These are phyloP conservation scores for Desmophyllum pertusum DNA, from an alignment of 92 coral and sea anemone species.

Conservation along the genomic window DNA sequence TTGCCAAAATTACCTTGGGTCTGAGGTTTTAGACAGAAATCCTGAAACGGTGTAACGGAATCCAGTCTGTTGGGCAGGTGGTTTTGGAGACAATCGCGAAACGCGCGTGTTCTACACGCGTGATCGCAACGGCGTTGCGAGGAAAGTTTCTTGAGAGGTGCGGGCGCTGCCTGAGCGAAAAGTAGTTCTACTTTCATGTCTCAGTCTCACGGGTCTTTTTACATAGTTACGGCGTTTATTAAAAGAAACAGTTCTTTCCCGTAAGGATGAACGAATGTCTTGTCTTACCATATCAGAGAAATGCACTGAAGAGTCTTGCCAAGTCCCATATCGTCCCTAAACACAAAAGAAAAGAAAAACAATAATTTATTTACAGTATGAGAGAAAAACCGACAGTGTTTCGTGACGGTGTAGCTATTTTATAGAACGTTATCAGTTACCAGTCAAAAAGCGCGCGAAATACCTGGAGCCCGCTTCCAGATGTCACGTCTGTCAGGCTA, in stretches of 20 bases:
- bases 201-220: neutral
- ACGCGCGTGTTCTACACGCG: no score
- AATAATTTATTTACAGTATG: neutral
- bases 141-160: no score
- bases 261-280: neutral
- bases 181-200: no score
- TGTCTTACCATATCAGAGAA: constrained; percentile 84
- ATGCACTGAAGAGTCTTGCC: constrained; percentile 95
- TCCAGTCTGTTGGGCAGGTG: neutral
- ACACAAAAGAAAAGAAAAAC: neutral
- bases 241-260: neutral
- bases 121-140: no score
- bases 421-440: neutral
- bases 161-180: no score
- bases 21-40: no score
- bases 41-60: neutral
- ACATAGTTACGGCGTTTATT: no score
- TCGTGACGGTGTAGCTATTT: neutral
- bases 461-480: neutral
- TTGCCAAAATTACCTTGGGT: no score
- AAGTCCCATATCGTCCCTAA: constrained; percentile 96
- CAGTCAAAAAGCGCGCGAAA: neutral
- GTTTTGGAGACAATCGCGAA: neutral
- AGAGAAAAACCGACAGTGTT: neutral
- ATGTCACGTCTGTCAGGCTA: neutral